Evolutionary conservation across 1,140 invertebrate genomes (phyloP), one percentile per base, ranked within the genome.

Genomic region (Euwallacea fornicatus): DNA sequence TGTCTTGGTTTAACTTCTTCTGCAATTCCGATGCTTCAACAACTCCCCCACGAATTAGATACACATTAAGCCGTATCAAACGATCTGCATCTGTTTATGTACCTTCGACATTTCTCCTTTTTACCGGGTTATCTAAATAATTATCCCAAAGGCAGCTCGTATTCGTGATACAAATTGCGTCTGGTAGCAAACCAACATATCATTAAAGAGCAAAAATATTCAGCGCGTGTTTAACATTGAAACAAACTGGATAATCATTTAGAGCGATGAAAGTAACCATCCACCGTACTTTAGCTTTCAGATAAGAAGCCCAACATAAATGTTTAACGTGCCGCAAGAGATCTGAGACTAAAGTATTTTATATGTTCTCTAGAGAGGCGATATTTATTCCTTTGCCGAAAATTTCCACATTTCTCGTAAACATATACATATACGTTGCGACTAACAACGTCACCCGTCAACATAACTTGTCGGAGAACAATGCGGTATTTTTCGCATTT

Each of bases 401-500:
- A 69, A 69, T 58, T 68, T 59, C 61, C 58, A 60, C 66, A 68
- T 62, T 69, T 69, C 67, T 69, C 58, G 67, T 61, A 62, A 69
- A 69, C 59, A 13, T 69, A 58, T 66, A 56, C 53, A 42, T 47
- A 68, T 66, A 56, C 65, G 53, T 66, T 56, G 16, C 65, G 65
- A 42, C 65, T 67, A 67, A 59, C 66, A 68, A 68, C 58, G 59
- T 69, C 67, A 69, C 7, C 59, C 59, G 58, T 69, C 67, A 69
- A 69, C 58, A 69, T 69, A 69, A 69, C 67, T 69, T 69, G 67
- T 69, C 59, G 16, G 60, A 61, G 59, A 69, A 69, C 67, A 69
- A 69, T 69, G 67, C 58, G 67, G 67, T 69, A 69, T 69, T 69
- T 69, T 69, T 62, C 67, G 67, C 67, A 69, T 69, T 69, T 69